phyloP scores from a whole-genome alignment of 2,797 vertebrate genomes.

The Gadopsis marmoratus region DNA sequence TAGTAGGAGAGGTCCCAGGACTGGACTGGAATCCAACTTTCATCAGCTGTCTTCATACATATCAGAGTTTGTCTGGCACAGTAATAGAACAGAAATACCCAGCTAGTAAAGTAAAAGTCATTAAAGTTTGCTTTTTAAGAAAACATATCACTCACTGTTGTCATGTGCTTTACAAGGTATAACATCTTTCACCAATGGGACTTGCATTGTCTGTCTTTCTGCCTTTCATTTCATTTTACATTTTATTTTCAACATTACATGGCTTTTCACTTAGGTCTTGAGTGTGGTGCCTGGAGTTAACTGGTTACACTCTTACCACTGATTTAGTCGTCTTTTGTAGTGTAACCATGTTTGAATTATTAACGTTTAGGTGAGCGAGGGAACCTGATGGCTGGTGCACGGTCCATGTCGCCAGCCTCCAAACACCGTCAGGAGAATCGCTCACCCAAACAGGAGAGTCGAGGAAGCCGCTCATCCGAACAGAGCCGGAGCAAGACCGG shows the following conservation, averaged over 20 bases:
- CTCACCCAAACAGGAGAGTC: slow-evolving; percentile 90
- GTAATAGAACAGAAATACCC: slow-evolving; percentile 11
- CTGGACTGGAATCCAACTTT: slow-evolving; percentile 80
- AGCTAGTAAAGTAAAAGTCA: slow-evolving; percentile 6
- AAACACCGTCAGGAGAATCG: slow-evolving; percentile 93
- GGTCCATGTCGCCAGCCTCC: slow-evolving; percentile 88
- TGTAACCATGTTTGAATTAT: slow-evolving; percentile 66
- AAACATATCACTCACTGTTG: slow-evolving; percentile 16
- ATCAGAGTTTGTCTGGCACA: slow-evolving; percentile 33
- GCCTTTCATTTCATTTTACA: slow-evolving; percentile 46
- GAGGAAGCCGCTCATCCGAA: slow-evolving; percentile 88
- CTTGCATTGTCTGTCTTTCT: slow-evolving; percentile 46
- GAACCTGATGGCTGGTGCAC: slow-evolving; percentile 87
- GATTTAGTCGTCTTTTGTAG: slow-evolving; percentile 1
- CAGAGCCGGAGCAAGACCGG: slow-evolving; percentile 90
- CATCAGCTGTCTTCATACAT: slow-evolving; percentile 67
- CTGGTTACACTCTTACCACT: slow-evolving; percentile 5
- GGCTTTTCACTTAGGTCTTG: slow-evolving; percentile 36
- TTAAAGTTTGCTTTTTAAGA: slow-evolving; percentile 9
- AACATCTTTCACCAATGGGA: slow-evolving; percentile 52
- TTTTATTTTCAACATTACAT: slow-evolving; percentile 46
- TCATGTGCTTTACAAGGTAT: slow-evolving; percentile 42
- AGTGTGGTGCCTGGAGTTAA: slow-evolving; percentile 7
- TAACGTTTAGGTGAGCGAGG: slow-evolving; percentile 91
- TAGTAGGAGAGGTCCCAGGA: slow-evolving; percentile 36